Evolutionary conservation across 2,888 invertebrate genomes (phyloP).

Genomic region (Zaprionus lineosus): DNA sequence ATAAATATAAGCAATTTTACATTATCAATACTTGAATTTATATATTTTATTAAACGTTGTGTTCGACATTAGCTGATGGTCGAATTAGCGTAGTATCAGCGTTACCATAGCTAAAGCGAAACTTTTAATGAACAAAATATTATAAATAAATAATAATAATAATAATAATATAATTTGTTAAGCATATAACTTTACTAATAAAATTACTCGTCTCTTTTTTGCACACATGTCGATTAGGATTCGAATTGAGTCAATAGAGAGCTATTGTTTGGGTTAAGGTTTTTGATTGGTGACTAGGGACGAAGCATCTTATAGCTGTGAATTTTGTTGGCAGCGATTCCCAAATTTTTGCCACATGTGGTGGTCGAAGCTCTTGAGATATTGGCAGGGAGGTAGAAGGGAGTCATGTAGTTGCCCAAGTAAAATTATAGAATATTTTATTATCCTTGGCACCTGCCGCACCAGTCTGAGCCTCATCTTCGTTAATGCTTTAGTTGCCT

Average conservation of each 20-base stretch:
- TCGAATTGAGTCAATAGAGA: too few species aligned
- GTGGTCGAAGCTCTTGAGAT: background rate
- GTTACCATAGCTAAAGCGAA: rapidly evolving
- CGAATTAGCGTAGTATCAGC: conserved; percentile 38
- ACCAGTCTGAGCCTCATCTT: too few species aligned
- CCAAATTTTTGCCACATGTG: conserved; percentile 70
- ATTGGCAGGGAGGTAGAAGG: conserved; percentile 5
- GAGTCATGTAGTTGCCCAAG: conserved; percentile 65
- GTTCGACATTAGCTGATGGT: background rate
- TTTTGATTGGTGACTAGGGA: too few species aligned
- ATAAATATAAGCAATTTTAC: too few species aligned
- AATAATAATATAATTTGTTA: too few species aligned
- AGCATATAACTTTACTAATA: too few species aligned
- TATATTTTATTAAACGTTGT: background rate
- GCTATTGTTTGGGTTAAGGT: too few species aligned
- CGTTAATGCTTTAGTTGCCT: too few species aligned
- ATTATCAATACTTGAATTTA: background rate
- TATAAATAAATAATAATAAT: too few species aligned
- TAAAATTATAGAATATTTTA: conserved; percentile 77
- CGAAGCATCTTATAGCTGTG: too few species aligned
- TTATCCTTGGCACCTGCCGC: conserved; percentile 68
- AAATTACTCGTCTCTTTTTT: too few species aligned
- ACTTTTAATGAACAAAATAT: conserved; percentile 7
- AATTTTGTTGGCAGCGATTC: conserved; percentile 45
- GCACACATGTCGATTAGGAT: too few species aligned